Evolutionary conservation across 2,113 vertebrate genomes (phyloP), one percentile per base, ranked within the genome.

Genomic region (Neoarius graeffei): DNA sequence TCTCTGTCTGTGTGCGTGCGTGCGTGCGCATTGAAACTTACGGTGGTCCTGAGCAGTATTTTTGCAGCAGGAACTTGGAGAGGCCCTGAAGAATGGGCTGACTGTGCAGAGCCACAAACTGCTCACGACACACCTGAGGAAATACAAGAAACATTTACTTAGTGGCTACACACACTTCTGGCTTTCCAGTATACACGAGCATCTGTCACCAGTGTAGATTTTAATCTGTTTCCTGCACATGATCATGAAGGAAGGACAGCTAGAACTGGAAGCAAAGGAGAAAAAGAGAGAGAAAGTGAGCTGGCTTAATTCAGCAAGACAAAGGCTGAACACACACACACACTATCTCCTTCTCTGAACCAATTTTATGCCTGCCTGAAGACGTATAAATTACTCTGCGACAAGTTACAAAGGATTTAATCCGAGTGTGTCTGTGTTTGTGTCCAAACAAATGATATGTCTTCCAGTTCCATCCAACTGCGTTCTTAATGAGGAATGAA

Each of bases 11-110:
- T 27, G 13, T 56, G 13, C 57, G 52, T 27, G 25, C 56, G 25
- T 27, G 14, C 1, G 10, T 27, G 79, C 60, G 52, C 35, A 42
- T 66, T 1, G 35, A 54, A 60, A 94, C 95, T 96, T 91, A 97
- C 95, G 7, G 91, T 50, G 82, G 27, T 0, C 42, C 13, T 1
- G 87, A 15, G 92, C 96, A 96, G 91, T 97, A 99, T 30, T 97
- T 98, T 50, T 91, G 11, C 60, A 97, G 86, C 92, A 99, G 94
- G 92, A 97, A 99, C 85, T 81, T 23, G 4, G 98, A 98, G 86
- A 99, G 95, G 76, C 98, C 94, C 64, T 97, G 91, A 54, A 99
- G 94, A 91, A 99, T 98, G 35, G 97, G 97, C 92, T 99, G 95
- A 0, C 94, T 97, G 92, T 99, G 98, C 85, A 99, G 93, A 15